A percentile compares a stretch with the other conserved stretches of the same genome.
phyloP scores from a whole-genome alignment of 2,888 invertebrate genomes.

The Rhagium mordax region DNA sequence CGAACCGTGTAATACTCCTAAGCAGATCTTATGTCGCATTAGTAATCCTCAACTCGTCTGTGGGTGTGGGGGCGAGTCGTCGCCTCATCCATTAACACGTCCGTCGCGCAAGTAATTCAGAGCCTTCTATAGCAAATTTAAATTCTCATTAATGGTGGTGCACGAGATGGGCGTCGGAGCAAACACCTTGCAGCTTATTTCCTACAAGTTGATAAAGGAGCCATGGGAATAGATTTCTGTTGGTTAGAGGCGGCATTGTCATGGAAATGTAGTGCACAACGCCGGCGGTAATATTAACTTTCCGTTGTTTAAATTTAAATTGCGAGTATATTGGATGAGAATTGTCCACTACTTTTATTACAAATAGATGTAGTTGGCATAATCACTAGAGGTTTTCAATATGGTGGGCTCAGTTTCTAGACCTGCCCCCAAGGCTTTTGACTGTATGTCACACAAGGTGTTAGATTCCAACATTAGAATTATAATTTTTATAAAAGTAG shows the following conservation, averaged over 20 bases:
- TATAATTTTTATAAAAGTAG: too few relatives aligned
- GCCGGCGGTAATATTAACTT: background rate
- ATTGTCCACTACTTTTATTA: too few relatives aligned
- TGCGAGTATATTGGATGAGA: too few relatives aligned
- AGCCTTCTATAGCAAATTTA: constrained; percentile 21
- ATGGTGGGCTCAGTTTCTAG: too few relatives aligned
- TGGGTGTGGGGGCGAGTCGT: background rate
- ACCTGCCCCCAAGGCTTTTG: too few relatives aligned
- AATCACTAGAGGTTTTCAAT: too few relatives aligned
- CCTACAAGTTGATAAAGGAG: constrained; percentile 8
- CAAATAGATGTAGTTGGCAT: too few relatives aligned
- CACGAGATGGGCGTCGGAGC: constrained; percentile 13
- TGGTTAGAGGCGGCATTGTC: background rate
- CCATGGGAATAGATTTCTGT: background rate
- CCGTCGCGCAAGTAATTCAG: constrained; percentile 3
- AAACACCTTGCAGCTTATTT: constrained; percentile 22
- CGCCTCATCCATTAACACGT: constrained; percentile 22
- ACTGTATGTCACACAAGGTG: too few relatives aligned
- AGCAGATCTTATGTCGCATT: constrained; percentile 1
- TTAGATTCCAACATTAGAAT: too few relatives aligned
- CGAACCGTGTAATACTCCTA: background rate
- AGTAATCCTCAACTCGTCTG: constrained; percentile 5
- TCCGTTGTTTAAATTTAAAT: background rate
- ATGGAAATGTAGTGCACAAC: background rate
- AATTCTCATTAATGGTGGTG: constrained; percentile 26